Conservation (phyloP, 2,888 invertebrate genomes). For the Papilio elwesi region DNA sequence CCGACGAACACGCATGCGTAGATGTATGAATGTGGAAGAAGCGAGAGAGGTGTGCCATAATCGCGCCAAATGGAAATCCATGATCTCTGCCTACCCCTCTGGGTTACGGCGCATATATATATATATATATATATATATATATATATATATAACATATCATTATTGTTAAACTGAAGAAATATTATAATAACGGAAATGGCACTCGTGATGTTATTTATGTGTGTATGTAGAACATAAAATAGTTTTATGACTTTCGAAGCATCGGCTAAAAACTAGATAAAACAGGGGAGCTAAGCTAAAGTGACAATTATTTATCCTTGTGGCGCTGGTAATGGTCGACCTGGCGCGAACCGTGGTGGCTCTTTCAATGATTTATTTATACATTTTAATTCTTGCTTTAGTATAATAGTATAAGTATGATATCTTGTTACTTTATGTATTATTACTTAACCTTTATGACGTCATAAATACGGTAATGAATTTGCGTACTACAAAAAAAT, state of each 20-base stretch:
- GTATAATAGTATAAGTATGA: not conserved
- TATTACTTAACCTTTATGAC: not conserved
- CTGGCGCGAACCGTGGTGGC: constrained; percentile 13
- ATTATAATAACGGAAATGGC: not conserved
- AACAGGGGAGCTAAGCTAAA: constrained; percentile 33
- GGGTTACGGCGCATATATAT: too few species aligned
- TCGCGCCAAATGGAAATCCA: too few species aligned
- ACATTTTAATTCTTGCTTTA: constrained; percentile 25
- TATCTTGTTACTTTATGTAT: not conserved
- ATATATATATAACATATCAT: too few species aligned
- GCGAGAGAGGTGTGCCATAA: too few species aligned
- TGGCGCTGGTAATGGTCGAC: constrained; percentile 24
- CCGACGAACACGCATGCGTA: too few species aligned
- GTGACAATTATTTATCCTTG: constrained; percentile 37
- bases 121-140: too few species aligned
- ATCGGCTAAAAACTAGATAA: constrained; percentile 32
- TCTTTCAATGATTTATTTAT: constrained; percentile 23
- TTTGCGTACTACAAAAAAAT: too few species aligned
- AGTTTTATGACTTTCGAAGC: constrained; percentile 24
- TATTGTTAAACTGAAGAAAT: too few species aligned
- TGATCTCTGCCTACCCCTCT: too few species aligned
- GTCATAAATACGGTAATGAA: too few species aligned
- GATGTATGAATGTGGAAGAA: too few species aligned
- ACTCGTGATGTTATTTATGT: not conserved
- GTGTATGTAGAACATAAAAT: constrained; percentile 26